Conservation (phyloP, 1,140 invertebrate genomes). For the Onthophagus taurus region DNA sequence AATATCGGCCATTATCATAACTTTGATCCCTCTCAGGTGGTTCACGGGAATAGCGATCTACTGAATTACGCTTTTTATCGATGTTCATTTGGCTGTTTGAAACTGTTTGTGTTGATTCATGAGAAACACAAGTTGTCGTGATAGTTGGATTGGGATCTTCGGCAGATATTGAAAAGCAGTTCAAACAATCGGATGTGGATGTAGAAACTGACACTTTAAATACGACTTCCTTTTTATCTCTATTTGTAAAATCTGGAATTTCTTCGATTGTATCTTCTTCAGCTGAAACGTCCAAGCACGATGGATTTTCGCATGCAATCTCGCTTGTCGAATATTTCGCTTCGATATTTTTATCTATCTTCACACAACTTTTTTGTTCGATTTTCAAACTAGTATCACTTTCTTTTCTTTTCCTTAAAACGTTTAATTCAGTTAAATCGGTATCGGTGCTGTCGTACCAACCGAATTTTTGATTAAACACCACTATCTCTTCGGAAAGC, state of each 20-base stretch:
- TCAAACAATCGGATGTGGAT: too few relatives aligned
- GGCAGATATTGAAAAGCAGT: too few relatives aligned
- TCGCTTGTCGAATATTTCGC: too few relatives aligned
- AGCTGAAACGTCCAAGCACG: background rate
- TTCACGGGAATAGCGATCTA: slow-evolving; percentile 16
- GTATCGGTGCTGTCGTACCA: slow-evolving; percentile 16
- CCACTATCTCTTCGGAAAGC: too few relatives aligned
- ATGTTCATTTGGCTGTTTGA: slow-evolving; percentile 7
- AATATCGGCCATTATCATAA: slow-evolving; percentile 4
- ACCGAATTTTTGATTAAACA: slow-evolving; percentile 9
- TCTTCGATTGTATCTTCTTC: background rate
- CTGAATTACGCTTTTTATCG: background rate
- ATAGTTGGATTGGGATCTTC: too few relatives aligned
- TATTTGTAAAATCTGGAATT: background rate
- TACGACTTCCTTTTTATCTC: too few relatives aligned
- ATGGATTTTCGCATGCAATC: background rate
- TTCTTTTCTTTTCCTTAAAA: background rate
- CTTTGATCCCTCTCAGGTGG: slow-evolving; percentile 17
- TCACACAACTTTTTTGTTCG: slow-evolving; percentile 1
- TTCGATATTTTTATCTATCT: too few relatives aligned
- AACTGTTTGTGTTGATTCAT: background rate
- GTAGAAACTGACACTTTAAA: too few relatives aligned
- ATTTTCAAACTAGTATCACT: background rate
- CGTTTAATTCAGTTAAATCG: slow-evolving; percentile 15
- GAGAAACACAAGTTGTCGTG: too few relatives aligned